phyloP scores from a whole-genome alignment of 2,113 vertebrate species.

The Rousettus leschenaultii region DNA sequence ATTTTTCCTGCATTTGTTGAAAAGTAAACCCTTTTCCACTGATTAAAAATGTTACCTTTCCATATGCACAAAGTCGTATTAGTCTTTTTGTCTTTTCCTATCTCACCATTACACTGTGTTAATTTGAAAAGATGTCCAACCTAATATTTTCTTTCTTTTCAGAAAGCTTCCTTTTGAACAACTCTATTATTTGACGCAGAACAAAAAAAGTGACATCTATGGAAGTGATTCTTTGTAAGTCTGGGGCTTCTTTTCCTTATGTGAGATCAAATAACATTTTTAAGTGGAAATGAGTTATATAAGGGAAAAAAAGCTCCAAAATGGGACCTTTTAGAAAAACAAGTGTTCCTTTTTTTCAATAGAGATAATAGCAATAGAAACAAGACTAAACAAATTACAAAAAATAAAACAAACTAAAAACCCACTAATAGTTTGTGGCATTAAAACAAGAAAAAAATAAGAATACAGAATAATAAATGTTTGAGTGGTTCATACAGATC shows the following conservation, averaged over 20 bases:
- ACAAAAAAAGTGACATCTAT: constrained; percentile 80
- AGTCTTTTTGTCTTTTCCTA: background rate
- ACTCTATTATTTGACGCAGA: constrained; percentile 68
- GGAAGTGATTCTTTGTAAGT: constrained; percentile 86
- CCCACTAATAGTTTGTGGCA: background rate
- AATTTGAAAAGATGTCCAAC: background rate
- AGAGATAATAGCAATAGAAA: background rate
- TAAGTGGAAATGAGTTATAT: constrained; percentile 11
- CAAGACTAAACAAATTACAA: background rate
- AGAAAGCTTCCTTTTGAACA: constrained; percentile 77
- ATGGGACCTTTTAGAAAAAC: background rate
- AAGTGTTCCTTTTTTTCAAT: background rate
- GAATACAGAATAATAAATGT: background rate
- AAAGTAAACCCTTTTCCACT: background rate
- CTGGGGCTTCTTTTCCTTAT: background rate
- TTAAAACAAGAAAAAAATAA: background rate
- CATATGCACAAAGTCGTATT: background rate
- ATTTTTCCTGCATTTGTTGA: background rate
- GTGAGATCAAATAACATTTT: constrained; percentile 15
- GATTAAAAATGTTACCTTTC: background rate
- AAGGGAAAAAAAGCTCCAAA: background rate
- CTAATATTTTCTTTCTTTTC: constrained; percentile 54
- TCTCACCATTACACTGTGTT: background rate
- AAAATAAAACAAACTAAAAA: background rate
- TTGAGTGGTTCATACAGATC: background rate